phyloP scores from a whole-genome alignment of 2,797 vertebrate genomes.

The Halcyon smyrnensis region DNA sequence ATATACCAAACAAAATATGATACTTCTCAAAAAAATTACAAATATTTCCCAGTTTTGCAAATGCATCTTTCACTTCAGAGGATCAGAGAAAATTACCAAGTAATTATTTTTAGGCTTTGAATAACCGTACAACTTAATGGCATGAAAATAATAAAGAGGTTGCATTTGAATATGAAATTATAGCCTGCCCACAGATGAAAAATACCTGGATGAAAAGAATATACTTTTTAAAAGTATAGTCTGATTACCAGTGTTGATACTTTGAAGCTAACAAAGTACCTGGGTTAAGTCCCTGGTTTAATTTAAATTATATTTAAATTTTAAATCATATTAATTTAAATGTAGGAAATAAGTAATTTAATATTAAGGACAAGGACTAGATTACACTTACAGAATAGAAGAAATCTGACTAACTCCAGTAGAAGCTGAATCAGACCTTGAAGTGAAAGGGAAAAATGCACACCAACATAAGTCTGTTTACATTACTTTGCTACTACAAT shows the following conservation, averaged over 20 bases:
- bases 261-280: not conserved
- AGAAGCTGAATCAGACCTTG: not conserved
- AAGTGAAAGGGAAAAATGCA: not conserved
- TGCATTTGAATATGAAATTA: not conserved
- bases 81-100: slow-evolving; percentile 4
- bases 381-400: not conserved
- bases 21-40: not conserved
- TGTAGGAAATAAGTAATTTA: not conserved
- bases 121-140: not conserved
- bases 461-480: not conserved
- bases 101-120: not conserved
- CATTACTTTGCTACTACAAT: not conserved
- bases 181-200: not conserved
- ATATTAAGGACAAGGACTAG: not conserved
- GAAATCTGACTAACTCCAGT: not conserved
- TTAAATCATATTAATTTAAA: not conserved
- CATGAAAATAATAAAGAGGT: slow-evolving; percentile 20
- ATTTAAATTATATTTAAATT: not conserved
- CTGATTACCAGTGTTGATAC: not conserved
- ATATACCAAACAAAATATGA: not conserved
- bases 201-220: not conserved
- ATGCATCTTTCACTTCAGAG: not conserved
- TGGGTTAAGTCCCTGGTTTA: not conserved
- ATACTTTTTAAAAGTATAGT: not conserved
- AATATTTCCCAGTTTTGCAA: not conserved